Evolutionary conservation across 2,113 vertebrate species (phyloP).

Genomic region (Lepus timidus): DNA sequence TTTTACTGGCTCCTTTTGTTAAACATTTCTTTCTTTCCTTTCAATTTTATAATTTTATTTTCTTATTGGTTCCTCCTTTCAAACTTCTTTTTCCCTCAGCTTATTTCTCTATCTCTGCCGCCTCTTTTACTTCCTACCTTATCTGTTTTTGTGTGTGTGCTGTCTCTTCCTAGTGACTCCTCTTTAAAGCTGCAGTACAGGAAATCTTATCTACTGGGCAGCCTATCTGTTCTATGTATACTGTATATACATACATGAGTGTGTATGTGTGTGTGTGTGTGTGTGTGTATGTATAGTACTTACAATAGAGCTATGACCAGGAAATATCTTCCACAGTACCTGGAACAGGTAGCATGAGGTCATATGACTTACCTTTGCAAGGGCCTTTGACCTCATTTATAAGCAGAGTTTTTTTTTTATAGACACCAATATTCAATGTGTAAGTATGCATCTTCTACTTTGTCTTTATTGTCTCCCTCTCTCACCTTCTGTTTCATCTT

Average conservation of each 20-base stretch:
- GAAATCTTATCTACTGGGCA: neutral
- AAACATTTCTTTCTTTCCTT: neutral
- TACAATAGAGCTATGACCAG: neutral
- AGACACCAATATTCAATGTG: conserved; percentile 27
- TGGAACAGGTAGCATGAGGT: neutral
- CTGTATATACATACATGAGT: neutral
- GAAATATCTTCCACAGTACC: neutral
- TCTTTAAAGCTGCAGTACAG: neutral
- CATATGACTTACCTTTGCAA: neutral
- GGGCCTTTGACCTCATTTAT: neutral
- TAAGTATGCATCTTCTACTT: neutral
- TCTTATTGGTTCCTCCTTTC: neutral
- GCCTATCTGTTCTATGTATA: neutral
- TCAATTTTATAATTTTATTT: neutral
- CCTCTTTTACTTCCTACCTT: neutral
- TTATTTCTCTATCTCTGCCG: neutral
- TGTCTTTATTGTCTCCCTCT: conserved; percentile 47
- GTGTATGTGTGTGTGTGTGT: neutral
- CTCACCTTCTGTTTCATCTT: conserved; percentile 29
- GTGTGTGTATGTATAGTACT: neutral
- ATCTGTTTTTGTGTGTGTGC: neutral
- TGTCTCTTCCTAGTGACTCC: neutral
- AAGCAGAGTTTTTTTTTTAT: neutral
- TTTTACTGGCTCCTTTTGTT: neutral
- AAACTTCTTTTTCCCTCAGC: neutral